phyloP scores from a whole-genome alignment of 2,888 invertebrate species.

The Lucinisca nassula region DNA sequence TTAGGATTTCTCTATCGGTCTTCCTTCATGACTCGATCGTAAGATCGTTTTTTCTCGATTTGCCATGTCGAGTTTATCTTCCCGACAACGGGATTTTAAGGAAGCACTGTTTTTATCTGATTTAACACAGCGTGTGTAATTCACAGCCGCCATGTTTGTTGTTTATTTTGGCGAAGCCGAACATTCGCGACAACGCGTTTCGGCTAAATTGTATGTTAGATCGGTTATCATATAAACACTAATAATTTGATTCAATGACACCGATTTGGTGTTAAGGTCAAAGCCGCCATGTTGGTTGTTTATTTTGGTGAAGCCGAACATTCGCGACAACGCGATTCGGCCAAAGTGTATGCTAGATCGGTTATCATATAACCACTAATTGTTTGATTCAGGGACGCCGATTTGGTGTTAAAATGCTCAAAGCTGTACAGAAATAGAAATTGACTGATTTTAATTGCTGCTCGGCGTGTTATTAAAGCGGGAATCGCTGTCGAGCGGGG shows the following conservation, averaged over 20 bases:
- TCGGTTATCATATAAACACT: too few relatives aligned
- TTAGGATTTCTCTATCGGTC: neutral
- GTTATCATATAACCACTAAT: neutral
- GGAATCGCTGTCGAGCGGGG: neutral
- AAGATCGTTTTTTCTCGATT: neutral
- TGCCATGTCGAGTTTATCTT: neutral
- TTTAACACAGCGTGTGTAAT: neutral
- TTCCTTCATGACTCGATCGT: neutral
- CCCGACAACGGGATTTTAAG: neutral
- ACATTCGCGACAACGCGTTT: too few relatives aligned
- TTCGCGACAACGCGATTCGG: neutral
- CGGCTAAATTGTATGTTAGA: too few relatives aligned
- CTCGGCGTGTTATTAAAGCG: neutral
- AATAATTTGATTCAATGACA: too few relatives aligned
- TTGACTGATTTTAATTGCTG: neutral
- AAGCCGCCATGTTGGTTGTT: neutral
- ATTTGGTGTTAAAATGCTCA: neutral
- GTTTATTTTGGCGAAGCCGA: too few relatives aligned
- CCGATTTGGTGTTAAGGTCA: too few relatives aligned
- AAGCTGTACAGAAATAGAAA: neutral
- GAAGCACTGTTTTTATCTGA: neutral
- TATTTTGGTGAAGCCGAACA: neutral
- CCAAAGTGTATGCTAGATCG: neutral
- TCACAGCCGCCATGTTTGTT: too few relatives aligned
- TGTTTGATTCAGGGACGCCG: neutral